A percentile compares a stretch with the other conserved stretches of the same genome.
phyloP scores from a whole-genome alignment of 2,797 vertebrate genomes.

The Gymnoscopelus braueri region DNA sequence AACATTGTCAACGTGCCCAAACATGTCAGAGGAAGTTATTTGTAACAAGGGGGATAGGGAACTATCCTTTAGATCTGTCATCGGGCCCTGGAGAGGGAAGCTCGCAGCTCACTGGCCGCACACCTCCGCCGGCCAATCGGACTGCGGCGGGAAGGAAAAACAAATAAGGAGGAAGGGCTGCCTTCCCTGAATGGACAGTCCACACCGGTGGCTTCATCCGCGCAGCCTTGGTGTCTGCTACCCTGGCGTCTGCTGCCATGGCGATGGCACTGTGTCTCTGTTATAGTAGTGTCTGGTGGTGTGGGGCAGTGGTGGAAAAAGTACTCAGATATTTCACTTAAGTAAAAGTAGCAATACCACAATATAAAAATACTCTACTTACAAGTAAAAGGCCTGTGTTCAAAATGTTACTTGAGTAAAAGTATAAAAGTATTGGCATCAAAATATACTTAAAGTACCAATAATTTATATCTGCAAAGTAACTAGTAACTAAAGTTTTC shows the following conservation, averaged over 20 bases:
- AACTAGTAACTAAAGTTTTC: too few relatives aligned
- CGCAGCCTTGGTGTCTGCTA: slow-evolving; percentile 3
- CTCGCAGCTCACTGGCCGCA: slow-evolving; percentile 63
- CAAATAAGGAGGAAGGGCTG: slow-evolving; percentile 63
- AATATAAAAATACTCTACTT: too few relatives aligned
- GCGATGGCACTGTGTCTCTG: slow-evolving; percentile 33
- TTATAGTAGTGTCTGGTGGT: not conserved
- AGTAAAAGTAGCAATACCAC: too few relatives aligned
- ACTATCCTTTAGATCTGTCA: slow-evolving; percentile 83
- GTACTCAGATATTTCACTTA: too few relatives aligned
- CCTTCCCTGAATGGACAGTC: slow-evolving; percentile 56
- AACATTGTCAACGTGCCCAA: slow-evolving; percentile 83
- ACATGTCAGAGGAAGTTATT: slow-evolving; percentile 85
- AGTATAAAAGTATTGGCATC: too few relatives aligned
- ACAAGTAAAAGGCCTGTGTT: too few relatives aligned
- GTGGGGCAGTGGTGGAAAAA: too few relatives aligned
- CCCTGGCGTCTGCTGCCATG: slow-evolving; percentile 29
- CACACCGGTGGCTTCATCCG: slow-evolving; percentile 58
- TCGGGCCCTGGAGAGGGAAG: slow-evolving; percentile 67
- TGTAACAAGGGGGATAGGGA: slow-evolving; percentile 81
- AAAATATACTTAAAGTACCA: too few relatives aligned
- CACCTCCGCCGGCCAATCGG: slow-evolving; percentile 75
- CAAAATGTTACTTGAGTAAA: too few relatives aligned
- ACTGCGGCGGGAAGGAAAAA: slow-evolving; percentile 59
- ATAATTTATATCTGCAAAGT: too few relatives aligned